Evolutionary conservation across 2,113 vertebrate species (phyloP), one percentile per base, ranked within the genome.

Genomic region (Dicentrarchus labrax): DNA sequence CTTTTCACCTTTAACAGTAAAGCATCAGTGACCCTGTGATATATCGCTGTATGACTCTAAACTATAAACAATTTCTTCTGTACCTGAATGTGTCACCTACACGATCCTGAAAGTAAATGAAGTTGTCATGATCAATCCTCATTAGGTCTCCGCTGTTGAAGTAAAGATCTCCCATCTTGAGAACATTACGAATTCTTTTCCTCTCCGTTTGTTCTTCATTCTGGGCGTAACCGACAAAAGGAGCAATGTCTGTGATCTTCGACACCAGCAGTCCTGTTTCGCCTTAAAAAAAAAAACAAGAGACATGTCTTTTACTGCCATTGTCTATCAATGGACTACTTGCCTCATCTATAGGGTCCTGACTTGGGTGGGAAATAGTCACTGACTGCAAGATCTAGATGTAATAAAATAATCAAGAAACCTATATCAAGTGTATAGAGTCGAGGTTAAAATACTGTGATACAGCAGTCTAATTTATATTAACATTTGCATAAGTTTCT

Each of bases 21-120:
- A 30, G 30, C 30, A 30, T 30, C 30, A 30, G 30, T 30, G 30
- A 30, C 30, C 30, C 30, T 30, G 30, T 30, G 30, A 30, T 30
- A 45, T 45, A 45, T 21, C 17, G 11, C 39, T 12, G 50, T 12
- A 30, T 10, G 43, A 12, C 45, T 66, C 5, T 4, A 5, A 53
- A 53, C 16, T 17, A 22, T 15, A 45, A 30, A 12, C 5, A 30
- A 6, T 45, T 15, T 16, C 22, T 48, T n/a, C 7, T 36, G 22
- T 73, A 97, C 97, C 96, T 95, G 93, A 97, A 98, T 0, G 97
- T 98, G 89, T 98, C 97, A 72, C 97, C 97, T n/a, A 96, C 94
- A 83, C 96, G 92, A 86, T 98, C 97, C 13, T 97, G 96, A 78
- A 98, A 98, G 88, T 98, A 97, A 84, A 98, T 89, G 79, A 97